A percentile compares a stretch with the other conserved stretches of the same genome.
These are phyloP conservation scores for Isoperla grammatica DNA, from an alignment of 2,888 invertebrate genomes.

Conservation along the genomic window DNA sequence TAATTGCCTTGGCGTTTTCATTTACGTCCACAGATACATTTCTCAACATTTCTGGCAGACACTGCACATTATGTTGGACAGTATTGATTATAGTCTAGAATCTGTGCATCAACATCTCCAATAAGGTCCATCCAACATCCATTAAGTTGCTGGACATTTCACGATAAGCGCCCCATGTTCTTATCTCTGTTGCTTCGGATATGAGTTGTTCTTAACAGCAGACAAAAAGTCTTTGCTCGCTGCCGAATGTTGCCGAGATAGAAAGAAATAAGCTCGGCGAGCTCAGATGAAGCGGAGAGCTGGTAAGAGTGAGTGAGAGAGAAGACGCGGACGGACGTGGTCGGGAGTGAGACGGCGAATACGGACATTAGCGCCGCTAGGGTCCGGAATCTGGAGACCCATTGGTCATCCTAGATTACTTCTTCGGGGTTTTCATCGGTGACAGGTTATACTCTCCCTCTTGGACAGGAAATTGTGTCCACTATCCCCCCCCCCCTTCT, in stretches of 20 bases:
- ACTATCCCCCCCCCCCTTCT: slow-evolving; percentile 18
- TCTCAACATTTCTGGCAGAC: too few species aligned
- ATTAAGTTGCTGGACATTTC: too few species aligned
- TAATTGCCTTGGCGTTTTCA: too few species aligned
- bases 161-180: too few species aligned
- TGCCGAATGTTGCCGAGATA: slow-evolving; percentile 8
- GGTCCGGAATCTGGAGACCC: slow-evolving; percentile 26
- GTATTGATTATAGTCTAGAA: too few species aligned
- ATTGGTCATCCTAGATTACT: slow-evolving; percentile 31
- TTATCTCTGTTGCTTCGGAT: too few species aligned
- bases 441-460: slow-evolving; percentile 23
- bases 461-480: slow-evolving; percentile 30
- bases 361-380: slow-evolving; percentile 12
- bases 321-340: background rate
- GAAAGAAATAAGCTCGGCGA: slow-evolving; percentile 11
- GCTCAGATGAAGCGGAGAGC: background rate
- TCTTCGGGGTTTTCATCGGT: slow-evolving; percentile 22
- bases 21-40: too few species aligned
- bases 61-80: too few species aligned
- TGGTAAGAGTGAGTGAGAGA: background rate
- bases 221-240: background rate
- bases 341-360: background rate
- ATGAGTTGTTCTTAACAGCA: slow-evolving; percentile 5
- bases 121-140: too few species aligned
- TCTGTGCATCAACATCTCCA: too few species aligned